Evolutionary conservation across 2,113 vertebrate species (phyloP).

Genomic region (Mesoclemmys tuberculata): DNA sequence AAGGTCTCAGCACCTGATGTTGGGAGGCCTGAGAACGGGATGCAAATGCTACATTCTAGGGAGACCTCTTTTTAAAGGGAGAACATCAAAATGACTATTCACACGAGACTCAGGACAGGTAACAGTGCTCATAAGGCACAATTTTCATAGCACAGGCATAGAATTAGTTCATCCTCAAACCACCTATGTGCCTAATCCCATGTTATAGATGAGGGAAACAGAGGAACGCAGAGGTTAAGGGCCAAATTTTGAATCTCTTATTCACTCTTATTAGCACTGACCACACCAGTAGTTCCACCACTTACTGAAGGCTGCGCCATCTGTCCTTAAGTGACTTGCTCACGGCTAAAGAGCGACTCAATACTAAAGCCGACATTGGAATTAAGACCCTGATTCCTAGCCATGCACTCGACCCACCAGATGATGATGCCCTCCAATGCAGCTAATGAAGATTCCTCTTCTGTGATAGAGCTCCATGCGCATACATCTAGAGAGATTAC

Average conservation of each 20-base stretch:
- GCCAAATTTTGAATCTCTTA: neutral
- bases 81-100: neutral
- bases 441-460: neutral
- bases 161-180: neutral
- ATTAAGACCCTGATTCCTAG: neutral
- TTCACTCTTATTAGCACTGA: neutral
- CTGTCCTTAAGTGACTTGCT: accelerated
- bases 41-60: neutral
- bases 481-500: accelerated
- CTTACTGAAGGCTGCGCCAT: neutral
- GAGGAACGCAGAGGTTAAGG: neutral
- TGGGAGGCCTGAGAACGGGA: neutral
- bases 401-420: neutral
- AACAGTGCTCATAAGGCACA: neutral
- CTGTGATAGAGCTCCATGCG: neutral
- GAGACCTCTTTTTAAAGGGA: neutral
- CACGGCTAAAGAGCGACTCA: neutral
- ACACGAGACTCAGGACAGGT: accelerated
- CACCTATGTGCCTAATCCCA: neutral
- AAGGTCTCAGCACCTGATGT: accelerated
- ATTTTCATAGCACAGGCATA: neutral
- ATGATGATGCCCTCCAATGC: no score
- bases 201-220: accelerated
- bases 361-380: neutral
- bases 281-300: neutral